Evolutionary conservation across 2,888 invertebrate species (phyloP), one percentile per base, ranked within the genome.

Genomic region (Danaus chrysippus): DNA sequence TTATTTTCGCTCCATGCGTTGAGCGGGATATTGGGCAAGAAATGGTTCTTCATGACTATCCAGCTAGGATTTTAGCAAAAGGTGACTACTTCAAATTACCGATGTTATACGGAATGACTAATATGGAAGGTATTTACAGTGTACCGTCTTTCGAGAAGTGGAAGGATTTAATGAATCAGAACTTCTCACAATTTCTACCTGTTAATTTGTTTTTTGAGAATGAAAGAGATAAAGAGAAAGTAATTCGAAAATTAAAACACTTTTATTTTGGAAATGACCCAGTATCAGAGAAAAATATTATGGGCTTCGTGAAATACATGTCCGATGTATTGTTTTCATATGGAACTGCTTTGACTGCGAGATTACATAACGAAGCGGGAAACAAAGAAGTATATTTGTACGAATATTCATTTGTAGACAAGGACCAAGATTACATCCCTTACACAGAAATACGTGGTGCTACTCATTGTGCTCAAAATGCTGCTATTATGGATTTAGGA

Each of bases 261-360:
- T 73, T 69, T 56, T 75, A 73, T 54, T 76, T 76, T 63, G 81
- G 77, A 6, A 63, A 75, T 0, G 63, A 77, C 23, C 57, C 70
- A 0, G 63, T 83, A 0, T 67, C 52, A 1, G 67, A 72, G 3
- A 68, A 74, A 0, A 75, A 68, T 15, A 63, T 82, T 56, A 62
- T 77, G n/a, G 58, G 59, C 3, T 83, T 71, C 52, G 67, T 82
- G 0, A 71, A 83, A 62, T 84, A 70, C 52, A 79, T 77, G 56
- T 67, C 78, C 1, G 89, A 93, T 90, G 54, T 74, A 0, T 19
- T 73, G 0, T 78, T 82, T 58, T 62, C 66, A 0, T 75, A 74
- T 61, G 65, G 78, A 0, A 72, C 70, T n/a, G 43, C 82, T 6
- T 62, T 73, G 61, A 69, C 78, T 0, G 66, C 73, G 0, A 73